phyloP scores from a whole-genome alignment of 2,113 vertebrate species.

The Irena cyanogastra region DNA sequence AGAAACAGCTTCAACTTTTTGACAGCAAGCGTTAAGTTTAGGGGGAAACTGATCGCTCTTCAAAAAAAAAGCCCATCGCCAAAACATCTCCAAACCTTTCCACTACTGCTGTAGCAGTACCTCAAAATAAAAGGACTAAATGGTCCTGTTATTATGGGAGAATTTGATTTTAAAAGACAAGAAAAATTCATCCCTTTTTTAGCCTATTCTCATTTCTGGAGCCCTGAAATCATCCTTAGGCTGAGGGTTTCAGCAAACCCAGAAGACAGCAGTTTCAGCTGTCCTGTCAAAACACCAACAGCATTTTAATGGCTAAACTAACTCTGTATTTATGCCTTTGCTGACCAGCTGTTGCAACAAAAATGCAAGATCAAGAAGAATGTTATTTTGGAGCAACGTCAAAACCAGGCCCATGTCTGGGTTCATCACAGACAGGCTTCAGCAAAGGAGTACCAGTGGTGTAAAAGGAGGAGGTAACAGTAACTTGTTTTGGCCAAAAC shows the following conservation, averaged over 20 bases:
- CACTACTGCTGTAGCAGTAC: not conserved
- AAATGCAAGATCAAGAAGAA: not conserved
- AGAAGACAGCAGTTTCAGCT: not conserved
- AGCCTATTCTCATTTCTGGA: not conserved
- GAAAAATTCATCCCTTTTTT: not conserved
- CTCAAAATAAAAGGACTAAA: not conserved
- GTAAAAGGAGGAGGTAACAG: not conserved
- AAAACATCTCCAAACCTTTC: not conserved
- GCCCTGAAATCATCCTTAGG: not conserved
- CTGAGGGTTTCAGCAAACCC: not conserved
- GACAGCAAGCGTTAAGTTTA: not conserved
- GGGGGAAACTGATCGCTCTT: not conserved
- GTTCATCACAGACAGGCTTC: not conserved
- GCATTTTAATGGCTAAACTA: slow-evolving; percentile 4
- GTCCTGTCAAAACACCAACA: not conserved
- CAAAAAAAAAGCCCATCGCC: not conserved
- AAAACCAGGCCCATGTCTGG: not conserved
- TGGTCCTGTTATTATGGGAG: not conserved
- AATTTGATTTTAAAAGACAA: not conserved
- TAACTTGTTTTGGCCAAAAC: not conserved
- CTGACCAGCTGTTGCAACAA: not conserved
- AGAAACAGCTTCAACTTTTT: not conserved
- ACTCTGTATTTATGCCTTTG: not conserved
- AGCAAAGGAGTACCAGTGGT: not conserved
- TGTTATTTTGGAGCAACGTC: not conserved